phyloP scores from a whole-genome alignment of 1,140 invertebrate genomes.

The Epicauta chinensis region DNA sequence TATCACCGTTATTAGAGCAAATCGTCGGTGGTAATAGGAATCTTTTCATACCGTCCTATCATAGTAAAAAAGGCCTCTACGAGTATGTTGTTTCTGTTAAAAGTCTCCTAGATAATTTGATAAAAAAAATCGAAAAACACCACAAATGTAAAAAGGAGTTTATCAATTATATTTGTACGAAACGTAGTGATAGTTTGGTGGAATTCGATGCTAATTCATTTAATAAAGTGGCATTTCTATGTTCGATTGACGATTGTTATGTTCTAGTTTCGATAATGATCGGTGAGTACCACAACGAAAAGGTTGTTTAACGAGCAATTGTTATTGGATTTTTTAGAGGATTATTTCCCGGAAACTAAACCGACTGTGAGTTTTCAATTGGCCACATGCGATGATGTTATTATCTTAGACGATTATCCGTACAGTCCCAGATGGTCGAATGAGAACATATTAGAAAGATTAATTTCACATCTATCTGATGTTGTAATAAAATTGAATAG shows the following conservation, averaged over 20 bases:
- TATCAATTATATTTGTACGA: conserved; percentile 29
- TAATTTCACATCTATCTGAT: conserved; percentile 15
- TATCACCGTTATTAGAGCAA: conserved; percentile 36
- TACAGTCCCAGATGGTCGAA: conserved; percentile 23
- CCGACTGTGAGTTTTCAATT: conserved; percentile 34
- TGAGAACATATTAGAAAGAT: conserved; percentile 22
- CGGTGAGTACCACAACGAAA: conserved; percentile 24
- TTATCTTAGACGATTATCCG: conserved; percentile 29
- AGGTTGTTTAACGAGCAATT: too few species aligned
- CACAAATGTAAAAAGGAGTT: conserved; percentile 36
- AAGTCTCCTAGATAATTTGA: conserved; percentile 26
- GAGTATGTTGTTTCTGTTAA: conserved; percentile 33
- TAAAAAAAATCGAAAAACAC: conserved; percentile 26
- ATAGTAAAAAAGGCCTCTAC: conserved; percentile 24
- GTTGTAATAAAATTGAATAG: conserved; percentile 19
- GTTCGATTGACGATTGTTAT: conserved; percentile 31
- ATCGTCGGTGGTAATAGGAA: conserved; percentile 25
- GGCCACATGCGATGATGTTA: conserved; percentile 30
- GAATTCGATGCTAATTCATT: conserved; percentile 39
- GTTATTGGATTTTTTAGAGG: conserved; percentile 13
- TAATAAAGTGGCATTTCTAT: conserved; percentile 32
- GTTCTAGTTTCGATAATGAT: conserved; percentile 36
- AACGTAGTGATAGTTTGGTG: conserved; percentile 30
- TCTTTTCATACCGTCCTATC: conserved; percentile 31
- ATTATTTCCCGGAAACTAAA: conserved; percentile 34